Evolutionary conservation across 2,888 invertebrate species (phyloP), one percentile per base, ranked within the genome.

Genomic region (Hyposoter dolosus): DNA sequence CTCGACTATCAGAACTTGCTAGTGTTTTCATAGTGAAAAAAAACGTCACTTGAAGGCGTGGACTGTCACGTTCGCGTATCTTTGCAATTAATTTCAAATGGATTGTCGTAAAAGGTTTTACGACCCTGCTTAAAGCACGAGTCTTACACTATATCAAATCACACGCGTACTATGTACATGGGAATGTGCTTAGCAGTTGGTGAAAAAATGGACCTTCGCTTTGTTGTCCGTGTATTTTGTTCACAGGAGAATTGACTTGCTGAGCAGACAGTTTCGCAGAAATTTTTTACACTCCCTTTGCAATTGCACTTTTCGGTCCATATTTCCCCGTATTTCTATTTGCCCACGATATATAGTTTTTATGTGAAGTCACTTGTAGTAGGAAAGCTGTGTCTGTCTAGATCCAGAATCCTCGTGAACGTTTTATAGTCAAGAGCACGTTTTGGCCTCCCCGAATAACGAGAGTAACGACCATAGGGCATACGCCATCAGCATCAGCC

Each of bases 61-160:
- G 23, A 56, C 43, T 43, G 60, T 76, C 72, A 76, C 74, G 76
- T 72, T 83, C 83, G 83, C 69, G 83, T 89, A 88, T 88, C 87
- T 82, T 79, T 87, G 83, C 89, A 89, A 89, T 89, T 89, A 90
- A 90, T 89, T 88, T 89, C 87, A 88, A 88, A 89, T 89, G 89
- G 88, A 90, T 82, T 77, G 87, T 83, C 88, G 82, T 89, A 90
- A 90, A 90, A 85, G 71, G 84, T 88, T 88, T 89, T 88, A 89
- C 85, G 85, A 87, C 75, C 83, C 53, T 56, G 71, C 66, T 75
- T 82, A 40, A 19, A 35, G 35, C 65, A 47, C 85, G 65, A 50
- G 47, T 79, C 75, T 71, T 83, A 69, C 80, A 79, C 76, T 60
- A 63, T 65, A 40, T 74, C 69, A 83, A 79, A 80, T 68, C 60